Evolutionary conservation across 2,113 vertebrate genomes (phyloP).

Genomic region (Clarias batrachus): DNA sequence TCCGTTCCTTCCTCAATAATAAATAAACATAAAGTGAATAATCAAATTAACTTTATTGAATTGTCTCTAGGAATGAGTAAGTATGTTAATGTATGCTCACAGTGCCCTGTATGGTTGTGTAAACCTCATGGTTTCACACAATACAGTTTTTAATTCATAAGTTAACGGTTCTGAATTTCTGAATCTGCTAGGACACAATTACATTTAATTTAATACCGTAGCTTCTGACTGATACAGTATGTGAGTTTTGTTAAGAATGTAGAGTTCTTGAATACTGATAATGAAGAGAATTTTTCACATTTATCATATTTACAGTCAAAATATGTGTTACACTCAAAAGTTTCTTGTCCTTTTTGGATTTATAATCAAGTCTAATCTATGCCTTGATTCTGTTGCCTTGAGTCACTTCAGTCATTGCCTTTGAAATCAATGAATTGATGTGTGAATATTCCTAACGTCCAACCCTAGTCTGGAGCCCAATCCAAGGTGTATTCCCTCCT

Average conservation of each 20-base stretch:
- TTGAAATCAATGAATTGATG: constrained; percentile 2
- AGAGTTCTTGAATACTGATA: neutral
- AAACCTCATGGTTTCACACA: neutral
- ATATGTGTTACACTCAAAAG: neutral
- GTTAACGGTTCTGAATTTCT: neutral
- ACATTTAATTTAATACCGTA: neutral
- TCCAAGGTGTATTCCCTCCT: neutral
- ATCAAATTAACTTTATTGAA: neutral
- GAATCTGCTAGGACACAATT: neutral
- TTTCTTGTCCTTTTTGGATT: neutral
- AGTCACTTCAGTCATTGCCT: neutral
- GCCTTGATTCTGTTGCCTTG: neutral
- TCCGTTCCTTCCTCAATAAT: neutral
- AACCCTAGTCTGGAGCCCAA: neutral
- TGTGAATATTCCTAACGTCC: neutral
- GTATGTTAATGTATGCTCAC: neutral
- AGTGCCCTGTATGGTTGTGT: neutral
- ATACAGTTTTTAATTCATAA: neutral
- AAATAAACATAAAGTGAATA: too few relatives aligned
- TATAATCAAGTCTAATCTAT: neutral
- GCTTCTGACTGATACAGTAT: neutral
- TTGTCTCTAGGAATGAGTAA: neutral
- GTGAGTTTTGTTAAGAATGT: neutral
- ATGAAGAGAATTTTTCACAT: neutral
- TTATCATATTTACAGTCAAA: neutral